Base-by-base conservation (phyloP, 2,113 vertebrate genomes). In the Pituophis catenifer region DNA sequence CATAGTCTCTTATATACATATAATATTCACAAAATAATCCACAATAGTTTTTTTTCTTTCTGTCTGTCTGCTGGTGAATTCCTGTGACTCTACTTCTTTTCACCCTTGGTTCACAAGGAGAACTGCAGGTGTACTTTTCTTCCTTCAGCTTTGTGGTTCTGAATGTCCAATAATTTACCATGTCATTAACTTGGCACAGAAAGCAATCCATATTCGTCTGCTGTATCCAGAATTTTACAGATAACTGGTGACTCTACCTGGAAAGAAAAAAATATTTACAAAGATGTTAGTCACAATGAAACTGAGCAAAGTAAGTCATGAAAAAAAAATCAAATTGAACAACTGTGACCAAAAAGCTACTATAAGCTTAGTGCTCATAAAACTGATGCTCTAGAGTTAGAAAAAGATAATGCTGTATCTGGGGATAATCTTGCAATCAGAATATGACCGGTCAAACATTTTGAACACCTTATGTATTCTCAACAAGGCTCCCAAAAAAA, bases 181-280 rank as follows among this genome's bases (percentile, higher is more conserved):
- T 5, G 38, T 29, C 91, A 91, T 98, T 97, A 99, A 96, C 98
- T 98, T 94, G 99, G 99, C 94, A 99, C 95, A 0, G 99, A 99
- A n/a, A 99, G 98, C 92, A 99, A 98, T 95, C 99, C 99, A 0
- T 99, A 97, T 97, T 99, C 99, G 95, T 99, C 99, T 57, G 99
- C 99, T 23, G 99, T 99, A 95, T 99, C 99, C 94, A 99, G 97
- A 95, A 99, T 98, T 96, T 98, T 99, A 97, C 99, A 99, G 96
- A 99, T 99, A 93, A 99, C 98, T 0, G 99, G 99, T 94, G 99
- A 99, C 97, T 99, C 99, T 95, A 99, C 99, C 99, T 98, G 88
- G 95, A 96, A 17, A 11, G 87, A 86, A 91, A 11, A 19, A 95
- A 86, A 8, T 5, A 55, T 88, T 23, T 15, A 0, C 55, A 24